Evolutionary conservation across 2,888 invertebrate species (phyloP).

Genomic region (Cryptus viduatorius): DNA sequence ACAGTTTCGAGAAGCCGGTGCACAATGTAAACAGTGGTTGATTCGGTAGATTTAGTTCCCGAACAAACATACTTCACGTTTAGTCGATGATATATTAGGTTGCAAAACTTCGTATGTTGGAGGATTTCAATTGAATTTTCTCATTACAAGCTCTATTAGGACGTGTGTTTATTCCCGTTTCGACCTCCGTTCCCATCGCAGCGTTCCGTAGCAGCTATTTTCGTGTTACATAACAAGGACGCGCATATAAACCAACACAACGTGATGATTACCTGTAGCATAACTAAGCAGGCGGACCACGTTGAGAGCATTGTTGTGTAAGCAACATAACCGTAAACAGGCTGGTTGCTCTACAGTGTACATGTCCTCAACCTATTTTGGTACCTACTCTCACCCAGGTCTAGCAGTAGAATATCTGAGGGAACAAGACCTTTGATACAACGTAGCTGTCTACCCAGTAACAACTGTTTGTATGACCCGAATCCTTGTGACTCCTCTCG

Average conservation of each 20-base stretch:
- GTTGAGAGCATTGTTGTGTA: constrained; percentile 68
- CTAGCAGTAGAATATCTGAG: constrained; percentile 15
- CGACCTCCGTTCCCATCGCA: no score
- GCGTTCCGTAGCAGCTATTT: no score
- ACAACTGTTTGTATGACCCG: background rate
- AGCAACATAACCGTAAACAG: constrained; percentile 63
- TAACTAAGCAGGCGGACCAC: constrained; percentile 41
- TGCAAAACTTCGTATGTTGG: no score
- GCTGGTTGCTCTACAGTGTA: constrained; percentile 22
- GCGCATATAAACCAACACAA: background rate
- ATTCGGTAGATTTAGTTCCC: no score
- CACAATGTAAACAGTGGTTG: no score
- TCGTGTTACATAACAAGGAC: background rate
- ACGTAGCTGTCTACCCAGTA: background rate
- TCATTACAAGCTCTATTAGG: no score
- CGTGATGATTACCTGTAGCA: constrained; percentile 34
- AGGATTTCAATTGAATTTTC: no score
- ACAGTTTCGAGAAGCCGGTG: no score
- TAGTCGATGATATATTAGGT: no score
- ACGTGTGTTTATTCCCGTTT: no score
- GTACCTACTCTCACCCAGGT: constrained; percentile 23
- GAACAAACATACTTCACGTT: no score
- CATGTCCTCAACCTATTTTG: constrained; percentile 57
- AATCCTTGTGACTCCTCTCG: background rate
- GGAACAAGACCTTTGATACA: constrained; percentile 25